Base-by-base conservation (phyloP, 2,888 invertebrate genomes). In the Pheosia gnoma region DNA sequence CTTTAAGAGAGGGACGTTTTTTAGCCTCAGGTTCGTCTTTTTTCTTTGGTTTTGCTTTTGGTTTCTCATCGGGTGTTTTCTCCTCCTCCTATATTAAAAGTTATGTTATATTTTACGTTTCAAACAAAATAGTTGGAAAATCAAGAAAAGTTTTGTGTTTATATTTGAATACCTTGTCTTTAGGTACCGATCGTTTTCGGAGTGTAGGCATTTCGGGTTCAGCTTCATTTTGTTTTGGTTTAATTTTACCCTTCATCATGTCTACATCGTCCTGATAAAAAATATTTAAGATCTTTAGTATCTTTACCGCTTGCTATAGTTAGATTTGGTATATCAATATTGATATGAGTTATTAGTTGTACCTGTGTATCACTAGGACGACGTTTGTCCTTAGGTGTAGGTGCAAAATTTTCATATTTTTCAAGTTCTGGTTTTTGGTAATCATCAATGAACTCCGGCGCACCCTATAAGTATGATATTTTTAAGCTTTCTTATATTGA, bases 371-470 rank as follows among this genome's bases (percentile, higher is more conserved):
- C 90, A 77, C 86, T 90, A 79, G 85, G 78, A 75, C 86, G 85
- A 71, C 85, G 87, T 79, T 93, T 93, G 59, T 90, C 89, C 79
- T 91, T 93, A 61, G 89, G 87, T 66, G 89, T 87, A 51, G 92
- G 89, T 71, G 87, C 82, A 62, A 88, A 66, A 76, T 95, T 95
- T 86, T 96, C 95, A 74, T 95, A 96, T 85, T 95, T 95, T 83
- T 96, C 96, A 59, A 96, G 90, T 71, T 95, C 95, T 0, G 96
- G 95, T 74, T 95, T 95, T 80, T 97, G 96, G 79, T 97, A 97
- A 88, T 97, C 97, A 49, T 96, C 95, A 70, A 94, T 86, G 47
- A 95, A 90, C 68, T 94, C 95, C 59, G 93, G 81, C 66, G 81
- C 80, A 60, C 79, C 88, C 92, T 92, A 87, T 71, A 85, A 88